Conservation (phyloP, 2,113 vertebrate species). For the Albula glossodonta region DNA sequence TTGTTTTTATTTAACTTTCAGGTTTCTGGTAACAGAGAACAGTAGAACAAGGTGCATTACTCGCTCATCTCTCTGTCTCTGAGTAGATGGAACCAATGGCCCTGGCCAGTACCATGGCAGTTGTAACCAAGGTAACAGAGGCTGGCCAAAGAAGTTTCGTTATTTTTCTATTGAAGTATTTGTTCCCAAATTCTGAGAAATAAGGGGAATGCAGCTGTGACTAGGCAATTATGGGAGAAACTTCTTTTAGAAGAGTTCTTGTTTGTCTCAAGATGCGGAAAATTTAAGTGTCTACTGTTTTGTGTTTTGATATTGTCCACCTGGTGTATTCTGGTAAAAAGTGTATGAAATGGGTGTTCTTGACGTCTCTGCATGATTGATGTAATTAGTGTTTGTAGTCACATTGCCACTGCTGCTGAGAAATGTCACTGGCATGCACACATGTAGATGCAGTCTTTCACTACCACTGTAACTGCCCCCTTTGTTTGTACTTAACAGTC, state of each 20-base stretch:
- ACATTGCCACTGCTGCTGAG: not conserved
- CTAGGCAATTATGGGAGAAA: not conserved
- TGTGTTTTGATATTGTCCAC: not conserved
- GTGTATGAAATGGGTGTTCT: not conserved
- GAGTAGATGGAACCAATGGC: constrained; percentile 27
- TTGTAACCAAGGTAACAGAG: constrained; percentile 54
- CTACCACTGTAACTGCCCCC: no score
- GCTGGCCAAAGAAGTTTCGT: constrained; percentile 24
- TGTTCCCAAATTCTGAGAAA: not conserved
- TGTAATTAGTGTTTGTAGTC: not conserved
- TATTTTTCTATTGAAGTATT: constrained; percentile 20
- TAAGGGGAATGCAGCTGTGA: not conserved
- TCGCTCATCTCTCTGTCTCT: constrained; percentile 4
- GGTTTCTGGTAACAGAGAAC: no score
- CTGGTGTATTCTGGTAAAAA: not conserved
- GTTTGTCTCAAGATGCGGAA: not conserved
- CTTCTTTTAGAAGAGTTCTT: not conserved
- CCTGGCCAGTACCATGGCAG: constrained; percentile 48
- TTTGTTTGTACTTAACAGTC: no score
- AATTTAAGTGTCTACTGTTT: not conserved
- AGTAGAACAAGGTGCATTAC: constrained; percentile 6
- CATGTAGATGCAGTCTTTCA: no score
- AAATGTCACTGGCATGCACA: not conserved
- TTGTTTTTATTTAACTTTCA: not conserved
- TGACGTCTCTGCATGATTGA: not conserved